Percentiles rank a stretch among this genome's conserved stretches.
phyloP scores from a whole-genome alignment of 1,140 invertebrate species.

The Caenorhabditis remanei region DNA sequence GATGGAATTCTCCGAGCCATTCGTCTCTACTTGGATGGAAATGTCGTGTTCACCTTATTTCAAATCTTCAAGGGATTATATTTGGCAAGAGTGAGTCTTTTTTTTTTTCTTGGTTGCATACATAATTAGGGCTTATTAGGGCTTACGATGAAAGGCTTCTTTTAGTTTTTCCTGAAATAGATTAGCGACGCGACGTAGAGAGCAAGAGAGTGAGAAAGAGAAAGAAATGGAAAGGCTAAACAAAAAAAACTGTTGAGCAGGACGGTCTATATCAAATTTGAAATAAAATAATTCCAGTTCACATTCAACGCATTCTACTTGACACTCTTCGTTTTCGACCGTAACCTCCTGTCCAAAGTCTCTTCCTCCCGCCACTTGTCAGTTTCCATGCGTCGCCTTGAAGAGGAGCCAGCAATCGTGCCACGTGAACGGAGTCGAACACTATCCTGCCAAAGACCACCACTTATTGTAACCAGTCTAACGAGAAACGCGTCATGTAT shows the following conservation, averaged over 20 bases:
- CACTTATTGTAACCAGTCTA: constrained; percentile 13
- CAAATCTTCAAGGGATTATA: constrained; percentile 47
- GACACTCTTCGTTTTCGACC: constrained; percentile 59
- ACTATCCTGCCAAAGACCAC: constrained; percentile 54
- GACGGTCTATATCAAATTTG: neutral
- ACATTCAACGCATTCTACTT: constrained; percentile 66
- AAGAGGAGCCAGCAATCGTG: constrained; percentile 60
- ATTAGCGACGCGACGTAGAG: neutral
- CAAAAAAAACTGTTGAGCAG: no score
- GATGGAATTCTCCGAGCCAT: constrained; percentile 56
- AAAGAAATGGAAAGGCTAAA: neutral
- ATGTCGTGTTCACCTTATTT: constrained; percentile 32
- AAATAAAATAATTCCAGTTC: constrained; percentile 53
- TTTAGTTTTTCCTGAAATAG: neutral
- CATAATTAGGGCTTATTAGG: neutral
- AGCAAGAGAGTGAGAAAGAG: neutral
- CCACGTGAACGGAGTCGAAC: constrained; percentile 56
- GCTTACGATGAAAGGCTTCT: neutral
- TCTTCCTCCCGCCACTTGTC: constrained; percentile 61
- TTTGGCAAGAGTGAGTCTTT: constrained; percentile 24
- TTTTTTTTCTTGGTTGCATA: neutral
- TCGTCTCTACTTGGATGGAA: neutral
- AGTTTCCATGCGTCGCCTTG: constrained; percentile 58
- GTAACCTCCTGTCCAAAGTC: constrained; percentile 57
- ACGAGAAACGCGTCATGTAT: constrained; percentile 61